A percentile compares a stretch with the other conserved stretches of the same genome.
Evolutionary conservation across 2,797 vertebrate genomes (phyloP).

Genomic region (Pitangus sulphuratus): DNA sequence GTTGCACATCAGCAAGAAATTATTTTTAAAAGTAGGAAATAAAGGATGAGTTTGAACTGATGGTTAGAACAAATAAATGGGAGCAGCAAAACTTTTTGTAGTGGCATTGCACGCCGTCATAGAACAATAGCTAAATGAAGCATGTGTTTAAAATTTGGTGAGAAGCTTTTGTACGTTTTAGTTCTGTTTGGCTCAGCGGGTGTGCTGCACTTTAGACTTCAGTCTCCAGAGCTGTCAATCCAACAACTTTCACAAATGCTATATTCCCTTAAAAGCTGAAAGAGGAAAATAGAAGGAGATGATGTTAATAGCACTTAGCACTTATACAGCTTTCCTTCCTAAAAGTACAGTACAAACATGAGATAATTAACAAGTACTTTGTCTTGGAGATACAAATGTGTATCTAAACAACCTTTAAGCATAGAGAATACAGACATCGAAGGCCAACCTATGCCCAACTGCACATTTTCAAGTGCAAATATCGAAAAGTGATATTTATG

Average conservation of each 20-base stretch:
- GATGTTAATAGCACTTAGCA: slow-evolving; percentile 54
- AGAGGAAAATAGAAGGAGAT: slow-evolving; percentile 35
- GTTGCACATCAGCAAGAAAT: neutral
- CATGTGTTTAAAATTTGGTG: slow-evolving; percentile 56
- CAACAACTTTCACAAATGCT: slow-evolving; percentile 33
- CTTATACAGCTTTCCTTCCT: neutral
- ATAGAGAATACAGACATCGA: neutral
- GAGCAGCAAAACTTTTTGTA: neutral
- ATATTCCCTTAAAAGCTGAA: slow-evolving; percentile 45
- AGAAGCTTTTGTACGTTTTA: slow-evolving; percentile 45
- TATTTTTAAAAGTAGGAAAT: slow-evolving; percentile 1
- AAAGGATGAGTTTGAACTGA: neutral
- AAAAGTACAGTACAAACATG: neutral
- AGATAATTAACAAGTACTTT: slow-evolving; percentile 39
- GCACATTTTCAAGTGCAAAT: neutral
- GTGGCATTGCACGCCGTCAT: neutral
- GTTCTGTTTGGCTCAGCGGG: slow-evolving; percentile 63
- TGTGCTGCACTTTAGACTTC: slow-evolving; percentile 68
- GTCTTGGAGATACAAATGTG: neutral
- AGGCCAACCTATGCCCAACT: neutral
- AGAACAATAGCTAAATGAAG: slow-evolving; percentile 60
- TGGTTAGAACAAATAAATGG: slow-evolving; percentile 40
- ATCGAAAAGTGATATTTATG: neutral
- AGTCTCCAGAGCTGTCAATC: slow-evolving; percentile 63
- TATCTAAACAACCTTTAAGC: slow-evolving; percentile 28